These are phyloP conservation scores for Puntigrus tetrazona DNA, from an alignment of 2,113 vertebrate species.

Conservation along the genomic window DNA sequence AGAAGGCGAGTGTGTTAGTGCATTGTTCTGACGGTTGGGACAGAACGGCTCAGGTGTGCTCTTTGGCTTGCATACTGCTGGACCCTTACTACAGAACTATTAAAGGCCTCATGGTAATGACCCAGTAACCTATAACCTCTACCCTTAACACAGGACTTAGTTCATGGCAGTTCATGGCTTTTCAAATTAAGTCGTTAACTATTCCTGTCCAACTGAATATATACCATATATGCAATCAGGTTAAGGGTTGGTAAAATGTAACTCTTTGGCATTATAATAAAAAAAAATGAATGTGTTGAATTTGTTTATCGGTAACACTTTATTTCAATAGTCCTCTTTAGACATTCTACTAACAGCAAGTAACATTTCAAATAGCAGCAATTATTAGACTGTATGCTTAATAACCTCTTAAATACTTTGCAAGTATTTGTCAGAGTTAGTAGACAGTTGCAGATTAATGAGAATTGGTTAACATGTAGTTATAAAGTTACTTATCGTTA, in stretches of 20 bases:
- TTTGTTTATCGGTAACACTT: too few species aligned
- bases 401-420: too few species aligned
- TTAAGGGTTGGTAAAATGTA: not conserved
- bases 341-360: too few species aligned
- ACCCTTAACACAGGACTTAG: not conserved
- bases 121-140: conserved; percentile 23
- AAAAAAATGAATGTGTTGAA: too few species aligned
- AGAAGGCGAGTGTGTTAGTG: conserved; percentile 77
- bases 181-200: not conserved
- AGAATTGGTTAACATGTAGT: too few species aligned
- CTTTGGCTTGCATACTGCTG: conserved; percentile 76
- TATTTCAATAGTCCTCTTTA: too few species aligned
- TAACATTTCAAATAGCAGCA: too few species aligned
- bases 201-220: not conserved
- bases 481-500: too few species aligned
- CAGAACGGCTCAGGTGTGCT: conserved; percentile 82
- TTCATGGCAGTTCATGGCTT: not conserved
- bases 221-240: not conserved
- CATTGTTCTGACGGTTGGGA: conserved; percentile 85
- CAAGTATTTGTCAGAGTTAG: too few species aligned
- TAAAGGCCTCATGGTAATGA: conserved; percentile 82
- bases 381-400: too few species aligned
- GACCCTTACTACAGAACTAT: conserved; percentile 82
- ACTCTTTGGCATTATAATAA: too few species aligned
- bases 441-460: too few species aligned